phyloP scores from a whole-genome alignment of 1,140 invertebrate genomes.

The Protaetia brevitarsis region DNA sequence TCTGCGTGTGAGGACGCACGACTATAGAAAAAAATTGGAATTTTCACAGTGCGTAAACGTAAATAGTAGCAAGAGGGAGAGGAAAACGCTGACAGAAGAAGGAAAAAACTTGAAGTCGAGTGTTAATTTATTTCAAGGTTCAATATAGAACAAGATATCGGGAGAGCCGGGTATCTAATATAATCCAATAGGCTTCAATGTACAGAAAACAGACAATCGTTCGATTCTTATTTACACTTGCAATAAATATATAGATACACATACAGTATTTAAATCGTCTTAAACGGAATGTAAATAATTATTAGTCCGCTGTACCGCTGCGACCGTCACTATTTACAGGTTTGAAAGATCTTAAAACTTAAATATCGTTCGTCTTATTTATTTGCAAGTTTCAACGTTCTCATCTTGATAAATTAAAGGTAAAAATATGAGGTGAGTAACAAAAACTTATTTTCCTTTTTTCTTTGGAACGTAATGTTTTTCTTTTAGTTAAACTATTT shows the following conservation, averaged over 20 bases:
- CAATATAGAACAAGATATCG: neutral
- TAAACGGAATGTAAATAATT: neutral
- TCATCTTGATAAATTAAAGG: too few species aligned
- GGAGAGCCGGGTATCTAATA: neutral
- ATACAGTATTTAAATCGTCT: neutral
- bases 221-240: neutral
- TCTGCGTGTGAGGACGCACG: neutral
- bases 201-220: neutral
- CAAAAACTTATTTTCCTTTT: too few species aligned
- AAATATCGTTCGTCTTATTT: too few species aligned
- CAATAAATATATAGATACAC: neutral
- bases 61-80: neutral
- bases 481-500: too few species aligned
- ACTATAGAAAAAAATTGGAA: neutral
- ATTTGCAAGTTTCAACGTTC: too few species aligned
- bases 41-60: neutral
- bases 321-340: neutral
- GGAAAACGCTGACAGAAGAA: neutral
- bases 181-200: neutral
- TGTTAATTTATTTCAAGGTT: constrained; percentile 12
- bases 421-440: too few species aligned
- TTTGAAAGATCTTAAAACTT: too few species aligned
- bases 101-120: neutral
- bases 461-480: too few species aligned
- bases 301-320: neutral